phyloP scores from a whole-genome alignment of 2,113 vertebrate genomes.

The Lucifuga dentata region DNA sequence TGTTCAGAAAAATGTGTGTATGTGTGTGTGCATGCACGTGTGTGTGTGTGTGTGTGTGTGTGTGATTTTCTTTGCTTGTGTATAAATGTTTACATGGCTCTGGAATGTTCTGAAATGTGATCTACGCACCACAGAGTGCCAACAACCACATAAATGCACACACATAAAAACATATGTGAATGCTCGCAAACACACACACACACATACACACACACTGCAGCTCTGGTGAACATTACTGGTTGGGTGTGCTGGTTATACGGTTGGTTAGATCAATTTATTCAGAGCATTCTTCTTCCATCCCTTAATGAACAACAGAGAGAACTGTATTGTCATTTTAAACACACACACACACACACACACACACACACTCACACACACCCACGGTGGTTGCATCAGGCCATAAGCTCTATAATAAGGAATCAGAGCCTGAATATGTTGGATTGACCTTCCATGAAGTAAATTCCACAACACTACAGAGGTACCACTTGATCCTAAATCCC shows the following conservation, averaged over 20 bases:
- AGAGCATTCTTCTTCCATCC: constrained; percentile 37
- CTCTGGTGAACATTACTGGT: constrained; percentile 26
- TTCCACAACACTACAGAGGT: constrained; percentile 38
- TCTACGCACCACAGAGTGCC: constrained; percentile 56
- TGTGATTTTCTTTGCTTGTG: constrained; percentile 57
- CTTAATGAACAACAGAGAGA: constrained; percentile 26
- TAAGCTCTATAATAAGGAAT: constrained; percentile 51
- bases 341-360: constrained; percentile 16
- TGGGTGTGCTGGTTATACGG: constrained; percentile 36
- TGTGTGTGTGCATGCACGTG: constrained; percentile 34
- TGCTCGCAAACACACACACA: constrained; percentile 12
- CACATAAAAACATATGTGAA: not conserved
- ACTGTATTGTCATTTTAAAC: constrained; percentile 15
- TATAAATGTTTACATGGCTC: constrained; percentile 77
- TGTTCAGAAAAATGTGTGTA: constrained; percentile 19
- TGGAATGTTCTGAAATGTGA: constrained; percentile 77
- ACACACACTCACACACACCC: constrained; percentile 18
- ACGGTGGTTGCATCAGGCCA: constrained; percentile 40
- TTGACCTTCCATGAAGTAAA: constrained; percentile 54
- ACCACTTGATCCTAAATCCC: constrained; percentile 57
- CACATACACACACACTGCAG: constrained; percentile 20
- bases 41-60: constrained; percentile 33
- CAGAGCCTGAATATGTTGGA: constrained; percentile 36
- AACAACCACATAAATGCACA: constrained; percentile 47
- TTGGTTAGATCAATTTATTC: constrained; percentile 54